Evolutionary conservation across 2,888 invertebrate species (phyloP), one percentile per base, ranked within the genome.

Genomic region (Sylvicola cinctus): DNA sequence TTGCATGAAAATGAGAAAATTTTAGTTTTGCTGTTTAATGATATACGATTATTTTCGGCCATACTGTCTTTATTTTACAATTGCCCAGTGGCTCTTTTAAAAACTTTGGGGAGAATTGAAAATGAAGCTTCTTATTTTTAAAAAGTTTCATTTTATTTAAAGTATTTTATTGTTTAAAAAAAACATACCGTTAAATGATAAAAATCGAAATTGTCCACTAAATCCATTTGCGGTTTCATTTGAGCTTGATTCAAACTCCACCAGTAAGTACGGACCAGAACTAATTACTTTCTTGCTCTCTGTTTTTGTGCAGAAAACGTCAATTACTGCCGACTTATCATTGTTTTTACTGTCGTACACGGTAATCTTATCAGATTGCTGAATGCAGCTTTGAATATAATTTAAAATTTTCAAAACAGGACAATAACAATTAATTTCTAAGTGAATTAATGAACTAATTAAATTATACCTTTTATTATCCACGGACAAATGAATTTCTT

Each of bases 191-290:
- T n/a, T n/a, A n/a, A n/a, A n/a, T n/a, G n/a, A n/a, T n/a, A n/a
- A n/a, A 38, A 57, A 57, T 39, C 50, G 53, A 42, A 51, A 57
- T 44, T 51, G 56, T 35, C 54, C 58, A 15, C 55, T 52, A 39
- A 57, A 57, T 39, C 57, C 57, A 41, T 55, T 55, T 30, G 53
- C 49, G 2, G 58, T 57, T 27, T 49, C 46, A 45, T 56, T 56
- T 3, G 83, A 83, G 58, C 81, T 80, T 36, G 81, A 78, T 29
- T 81, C 75, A 56, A 87, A 85, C 60, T 85, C 83, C 44, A 87
- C 66, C 48, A 76, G 70, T 37, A 87, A 63, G 45, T 81, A 74
- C 8, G 78, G 69, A 3, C 83, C 80, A n/a, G 79, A 80, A 33
- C 85, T 85, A 40, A 81, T 65, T 40, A 85, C 69, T 52, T 83